Evolutionary conservation across 2,113 vertebrate genomes (phyloP), one percentile per base, ranked within the genome.

Genomic region (Plecotus auritus): DNA sequence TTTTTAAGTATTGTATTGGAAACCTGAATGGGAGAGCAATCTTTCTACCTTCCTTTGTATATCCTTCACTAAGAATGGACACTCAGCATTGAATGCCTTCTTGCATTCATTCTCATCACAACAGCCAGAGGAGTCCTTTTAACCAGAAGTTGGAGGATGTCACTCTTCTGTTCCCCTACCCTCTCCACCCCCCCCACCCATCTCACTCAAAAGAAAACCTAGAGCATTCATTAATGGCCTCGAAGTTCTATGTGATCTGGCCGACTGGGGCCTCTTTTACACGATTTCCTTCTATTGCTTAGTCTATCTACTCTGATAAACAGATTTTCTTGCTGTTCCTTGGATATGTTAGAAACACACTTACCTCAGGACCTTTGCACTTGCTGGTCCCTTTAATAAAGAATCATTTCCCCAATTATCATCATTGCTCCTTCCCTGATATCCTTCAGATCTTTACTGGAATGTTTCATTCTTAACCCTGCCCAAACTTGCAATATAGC

Each of bases 161-260:
- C 32, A 37, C 59, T 78, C 30, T 51, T 83, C 30, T 49, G 11
- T 28, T 6, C 7, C 4, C 8, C 22, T 6, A 4, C 2, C 10
- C 26, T 7, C 2, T 3, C 7, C 20, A 11, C 5, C 4, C 23
- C 9, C 16, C 9, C 5, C 4, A 2, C 7, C 7, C 6, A 49
- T 26, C n/a, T 86, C 37, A 26, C 7, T 30, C 49, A 72, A 49
- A 92, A 80, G 20, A 61, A 88, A 84, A 92, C 12, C 14, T 16
- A 45, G 56, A 51, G 20, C 5, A 54, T 80, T 56, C 5, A 2
- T 5, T 7, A n/a, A 81, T 18, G 22, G 18, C 4, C 70, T 89
- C 56, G 17, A 45, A 45, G 54, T 14, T 59, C 45, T 18, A 0
- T 14, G 11, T 49, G n/a, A 49, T 72, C 67, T 47, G 17, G 3